Evolutionary conservation across 2,797 vertebrate genomes (phyloP), one percentile per base, ranked within the genome.

Genomic region (Ibycter americanus): DNA sequence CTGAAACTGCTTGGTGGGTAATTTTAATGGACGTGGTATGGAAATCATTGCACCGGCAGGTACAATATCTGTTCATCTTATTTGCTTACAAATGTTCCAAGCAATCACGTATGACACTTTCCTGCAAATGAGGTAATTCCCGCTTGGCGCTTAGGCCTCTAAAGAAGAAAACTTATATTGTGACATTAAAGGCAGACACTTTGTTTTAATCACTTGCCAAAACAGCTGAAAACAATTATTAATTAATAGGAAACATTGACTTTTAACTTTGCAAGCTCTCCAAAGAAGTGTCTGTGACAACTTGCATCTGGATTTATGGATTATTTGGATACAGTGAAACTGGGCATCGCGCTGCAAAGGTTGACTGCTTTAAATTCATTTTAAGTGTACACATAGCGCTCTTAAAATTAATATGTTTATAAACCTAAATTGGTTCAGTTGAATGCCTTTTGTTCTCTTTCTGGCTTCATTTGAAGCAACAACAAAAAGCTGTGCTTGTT

Each of bases 181-280:
- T 91, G 89, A 97, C 97, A 98, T 98, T 98, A 98, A 98, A 98
- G 97, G 95, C 97, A 97, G 97, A 95, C 93, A 55, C 94, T 98
- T 98, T 95, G 96, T 98, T 98, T 98, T 98, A 97, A 98, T 98
- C 98, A 97, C 94, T 97, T 98, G 98, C 98, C 98, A 98, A 96
- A 98, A 95, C 99, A 99, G 98, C 99, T 99, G 99, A 99, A 98
- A 99, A 98, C 97, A 97, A 99, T 99, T 99, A 99, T 98, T 99
- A 98, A 99, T 99, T 98, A 99, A 99, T 98, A 98, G 98, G 98
- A 99, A 99, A 98, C 98, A 98, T 97, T 98, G 98, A 98, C 98
- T 98, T 98, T 97, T 97, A 98, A 97, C 97, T 98, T 98, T 80
- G 96, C 95, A 89, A 95, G 93, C 97, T 98, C 97, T 97, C 96